Evolutionary conservation across 1,140 invertebrate species (phyloP).

Genomic region (Leptoteleia sp.): DNA sequence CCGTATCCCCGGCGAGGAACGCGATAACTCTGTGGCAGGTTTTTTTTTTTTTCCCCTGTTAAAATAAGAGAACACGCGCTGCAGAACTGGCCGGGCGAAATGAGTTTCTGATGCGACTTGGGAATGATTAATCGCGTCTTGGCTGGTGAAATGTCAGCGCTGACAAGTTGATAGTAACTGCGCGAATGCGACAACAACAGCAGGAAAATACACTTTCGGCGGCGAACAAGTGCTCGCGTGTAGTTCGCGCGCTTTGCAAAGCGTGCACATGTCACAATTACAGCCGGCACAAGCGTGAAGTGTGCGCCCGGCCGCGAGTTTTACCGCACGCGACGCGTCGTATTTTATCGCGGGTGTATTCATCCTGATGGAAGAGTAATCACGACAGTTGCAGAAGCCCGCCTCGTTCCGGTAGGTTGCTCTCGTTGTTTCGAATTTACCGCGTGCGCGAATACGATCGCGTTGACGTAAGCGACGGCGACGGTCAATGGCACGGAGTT

Average conservation of each 20-base stretch:
- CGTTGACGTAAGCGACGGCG: background rate
- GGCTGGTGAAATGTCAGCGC: conserved; percentile 17
- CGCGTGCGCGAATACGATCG: background rate
- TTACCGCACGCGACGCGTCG: conserved; percentile 28
- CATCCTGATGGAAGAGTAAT: conserved; percentile 53
- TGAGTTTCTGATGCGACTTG: conserved; percentile 43
- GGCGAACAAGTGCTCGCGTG: conserved; percentile 17
- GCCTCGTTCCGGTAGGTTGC: conserved; percentile 8
- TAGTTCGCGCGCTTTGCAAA: conserved; percentile 32
- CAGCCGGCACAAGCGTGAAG: conserved; percentile 30
- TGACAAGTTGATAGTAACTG: conserved; percentile 20
- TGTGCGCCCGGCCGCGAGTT: conserved; percentile 23
- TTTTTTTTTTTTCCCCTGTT: conserved; percentile 1
- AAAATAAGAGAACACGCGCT: conserved; percentile 9
- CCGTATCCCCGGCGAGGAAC: too few relatives aligned
- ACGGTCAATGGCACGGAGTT: too few relatives aligned
- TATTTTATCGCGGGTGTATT: conserved; percentile 49
- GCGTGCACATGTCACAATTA: conserved; percentile 52
- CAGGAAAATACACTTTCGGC: conserved; percentile 33
- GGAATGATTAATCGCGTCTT: conserved; percentile 22
- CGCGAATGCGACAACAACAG: conserved; percentile 18
- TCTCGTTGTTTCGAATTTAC: conserved; percentile 16
- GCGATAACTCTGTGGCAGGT: background rate
- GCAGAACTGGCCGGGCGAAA: background rate
- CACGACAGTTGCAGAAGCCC: conserved; percentile 43